phyloP scores from a whole-genome alignment of 2,113 vertebrate species.

The Trichechus manatus region DNA sequence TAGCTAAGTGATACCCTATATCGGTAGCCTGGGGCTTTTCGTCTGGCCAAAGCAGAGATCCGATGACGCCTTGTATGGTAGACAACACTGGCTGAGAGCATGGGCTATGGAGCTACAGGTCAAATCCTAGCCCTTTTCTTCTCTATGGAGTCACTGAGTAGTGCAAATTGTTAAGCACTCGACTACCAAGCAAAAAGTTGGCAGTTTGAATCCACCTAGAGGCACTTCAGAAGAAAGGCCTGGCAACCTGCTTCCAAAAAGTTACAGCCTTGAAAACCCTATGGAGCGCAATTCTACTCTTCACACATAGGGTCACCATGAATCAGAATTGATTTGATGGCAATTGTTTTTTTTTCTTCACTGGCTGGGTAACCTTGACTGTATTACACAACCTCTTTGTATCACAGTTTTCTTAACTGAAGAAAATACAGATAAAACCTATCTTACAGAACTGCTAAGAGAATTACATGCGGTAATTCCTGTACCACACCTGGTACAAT shows the following conservation, averaged over 20 bases:
- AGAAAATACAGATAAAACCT: neutral
- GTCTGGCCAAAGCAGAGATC: conserved; percentile 58
- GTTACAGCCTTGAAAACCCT: neutral
- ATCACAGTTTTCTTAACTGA: neutral
- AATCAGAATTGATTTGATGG: neutral
- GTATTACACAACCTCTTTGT: neutral
- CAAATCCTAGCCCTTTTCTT: neutral
- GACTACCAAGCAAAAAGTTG: neutral
- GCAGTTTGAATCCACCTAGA: neutral
- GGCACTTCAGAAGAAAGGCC: neutral
- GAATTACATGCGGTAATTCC: neutral
- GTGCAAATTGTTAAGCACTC: neutral
- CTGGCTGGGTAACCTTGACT: neutral
- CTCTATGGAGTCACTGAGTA: neutral
- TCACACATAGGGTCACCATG: neutral
- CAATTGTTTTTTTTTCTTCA: neutral
- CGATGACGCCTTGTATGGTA: neutral
- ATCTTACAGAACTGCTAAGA: neutral
- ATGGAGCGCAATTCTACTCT: neutral
- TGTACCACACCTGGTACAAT: neutral
- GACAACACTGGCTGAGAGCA: neutral
- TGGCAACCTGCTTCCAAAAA: neutral
- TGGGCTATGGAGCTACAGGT: neutral
- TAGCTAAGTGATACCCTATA: conserved; percentile 85
- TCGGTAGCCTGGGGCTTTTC: conserved; percentile 82